These are phyloP conservation scores for Epizoanthus fatuus DNA, from an alignment of 92 coral and sea anemone species.

Conservation along the genomic window DNA sequence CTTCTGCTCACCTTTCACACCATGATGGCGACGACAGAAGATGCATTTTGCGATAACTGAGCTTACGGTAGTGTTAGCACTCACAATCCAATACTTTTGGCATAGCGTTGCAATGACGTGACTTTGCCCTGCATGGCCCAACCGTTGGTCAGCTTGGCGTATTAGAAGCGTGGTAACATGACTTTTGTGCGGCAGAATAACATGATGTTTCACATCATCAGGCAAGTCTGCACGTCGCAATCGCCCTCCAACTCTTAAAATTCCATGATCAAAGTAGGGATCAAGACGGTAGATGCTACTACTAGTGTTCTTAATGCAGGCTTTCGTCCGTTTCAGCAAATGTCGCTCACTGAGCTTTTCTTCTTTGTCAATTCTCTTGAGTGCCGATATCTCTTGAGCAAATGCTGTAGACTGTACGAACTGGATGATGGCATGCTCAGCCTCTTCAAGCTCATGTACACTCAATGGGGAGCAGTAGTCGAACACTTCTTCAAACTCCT, in stretches of 20 bases:
- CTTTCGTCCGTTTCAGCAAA: slow-evolving; percentile 36
- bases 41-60: no score
- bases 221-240: slow-evolving; percentile 27
- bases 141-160: slow-evolving; percentile 22
- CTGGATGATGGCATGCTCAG: no score
- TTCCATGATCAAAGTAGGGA: slow-evolving; percentile 42
- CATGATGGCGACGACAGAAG: slow-evolving; percentile 4
- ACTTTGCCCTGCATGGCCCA: no score
- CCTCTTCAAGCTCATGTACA: no score
- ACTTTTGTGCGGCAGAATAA: slow-evolving; percentile 13
- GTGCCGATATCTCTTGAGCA: neutral
- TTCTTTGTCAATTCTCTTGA: neutral
- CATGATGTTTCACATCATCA: slow-evolving; percentile 30
- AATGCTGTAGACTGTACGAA: no score
- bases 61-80: no score
- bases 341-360: neutral
- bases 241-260: slow-evolving; percentile 43
- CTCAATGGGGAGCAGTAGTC: no score
- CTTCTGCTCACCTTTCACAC: neutral
- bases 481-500: no score
- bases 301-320: slow-evolving; percentile 28
- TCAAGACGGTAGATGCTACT: slow-evolving; percentile 49
- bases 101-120: slow-evolving; percentile 44
- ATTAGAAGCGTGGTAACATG: slow-evolving; percentile 14
- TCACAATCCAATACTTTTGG: neutral